Conservation (phyloP, 2,113 vertebrate genomes). For the Campylorhamphus procurvoides region DNA sequence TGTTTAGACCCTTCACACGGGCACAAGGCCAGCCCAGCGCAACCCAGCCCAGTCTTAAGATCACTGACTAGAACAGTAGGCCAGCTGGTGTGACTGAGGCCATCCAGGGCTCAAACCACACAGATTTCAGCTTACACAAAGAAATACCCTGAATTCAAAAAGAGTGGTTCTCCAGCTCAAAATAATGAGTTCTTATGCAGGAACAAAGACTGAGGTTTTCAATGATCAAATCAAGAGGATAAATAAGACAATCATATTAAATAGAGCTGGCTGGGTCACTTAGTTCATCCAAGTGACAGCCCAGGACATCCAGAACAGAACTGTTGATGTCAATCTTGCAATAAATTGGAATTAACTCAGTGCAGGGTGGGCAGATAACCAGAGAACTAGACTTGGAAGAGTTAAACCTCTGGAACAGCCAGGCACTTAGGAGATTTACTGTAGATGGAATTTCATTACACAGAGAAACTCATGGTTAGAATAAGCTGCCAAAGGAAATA, state of each 20-base stretch:
- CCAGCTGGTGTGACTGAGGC: neutral
- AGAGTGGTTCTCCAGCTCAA: neutral
- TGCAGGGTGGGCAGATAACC: neutral
- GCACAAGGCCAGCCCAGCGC: neutral
- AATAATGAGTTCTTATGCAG: neutral
- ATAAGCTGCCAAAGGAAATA: slow-evolving; percentile 64
- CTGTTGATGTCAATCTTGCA: neutral
- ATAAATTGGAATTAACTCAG: neutral
- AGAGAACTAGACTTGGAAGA: neutral
- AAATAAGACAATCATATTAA: neutral
- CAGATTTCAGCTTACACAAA: neutral
- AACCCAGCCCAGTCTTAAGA: neutral
- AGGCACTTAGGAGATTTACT: slow-evolving; percentile 27
- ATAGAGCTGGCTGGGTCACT: neutral
- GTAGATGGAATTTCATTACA: slow-evolving; percentile 62
- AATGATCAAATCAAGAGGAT: neutral
- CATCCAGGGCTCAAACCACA: neutral
- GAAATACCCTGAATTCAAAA: neutral
- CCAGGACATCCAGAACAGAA: neutral
- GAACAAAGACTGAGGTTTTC: neutral
- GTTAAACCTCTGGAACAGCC: slow-evolving; percentile 32
- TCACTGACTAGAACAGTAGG: neutral
- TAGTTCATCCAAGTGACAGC: neutral
- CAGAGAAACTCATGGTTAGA: slow-evolving; percentile 24
- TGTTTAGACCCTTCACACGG: neutral